Conservation (phyloP, 2,797 vertebrate species). For the Sternotherus odoratus region DNA sequence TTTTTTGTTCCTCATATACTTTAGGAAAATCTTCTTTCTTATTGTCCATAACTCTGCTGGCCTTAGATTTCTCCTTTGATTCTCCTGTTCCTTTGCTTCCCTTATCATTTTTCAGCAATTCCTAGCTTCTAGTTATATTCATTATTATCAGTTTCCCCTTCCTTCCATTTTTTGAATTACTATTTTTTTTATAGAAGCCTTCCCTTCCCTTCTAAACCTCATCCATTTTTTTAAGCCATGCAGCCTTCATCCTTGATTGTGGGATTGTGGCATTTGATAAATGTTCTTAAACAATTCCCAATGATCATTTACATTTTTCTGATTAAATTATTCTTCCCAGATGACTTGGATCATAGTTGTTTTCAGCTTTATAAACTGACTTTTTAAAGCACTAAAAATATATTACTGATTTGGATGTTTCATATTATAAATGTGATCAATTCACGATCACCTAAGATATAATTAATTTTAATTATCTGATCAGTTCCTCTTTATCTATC, state of each 20-base stretch:
- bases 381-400: neutral
- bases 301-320: neutral
- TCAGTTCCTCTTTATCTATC: neutral
- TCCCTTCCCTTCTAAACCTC: neutral
- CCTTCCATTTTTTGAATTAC: neutral
- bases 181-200: neutral
- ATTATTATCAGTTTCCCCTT: neutral
- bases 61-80: neutral
- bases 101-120: neutral
- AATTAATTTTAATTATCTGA: neutral
- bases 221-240: neutral
- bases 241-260: neutral
- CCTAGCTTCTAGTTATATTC: neutral
- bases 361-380: neutral
- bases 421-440: neutral
- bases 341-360: neutral
- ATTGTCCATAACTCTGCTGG: neutral
- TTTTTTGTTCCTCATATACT: neutral
- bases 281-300: neutral
- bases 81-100: neutral
- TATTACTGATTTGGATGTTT: neutral
- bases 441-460: neutral
- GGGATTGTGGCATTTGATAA: neutral
- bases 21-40: neutral
- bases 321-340: neutral